Percentiles rank a stretch among this genome's conserved stretches.
Evolutionary conservation across 2,888 invertebrate species (phyloP).

Genomic region (Hecatera dysodea): DNA sequence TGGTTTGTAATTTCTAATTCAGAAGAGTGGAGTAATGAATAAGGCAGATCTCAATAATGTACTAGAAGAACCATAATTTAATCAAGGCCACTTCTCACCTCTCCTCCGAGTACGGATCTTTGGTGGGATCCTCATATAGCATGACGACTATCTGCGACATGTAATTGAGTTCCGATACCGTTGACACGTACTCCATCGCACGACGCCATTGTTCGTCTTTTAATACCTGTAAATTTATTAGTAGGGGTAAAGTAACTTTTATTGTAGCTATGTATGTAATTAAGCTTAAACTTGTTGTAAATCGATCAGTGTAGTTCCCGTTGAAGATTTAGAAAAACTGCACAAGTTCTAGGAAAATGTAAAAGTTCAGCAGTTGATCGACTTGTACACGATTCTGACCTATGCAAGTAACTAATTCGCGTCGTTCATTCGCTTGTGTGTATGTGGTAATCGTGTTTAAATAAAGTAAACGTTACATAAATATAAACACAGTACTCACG

Average conservation of each 20-base stretch:
- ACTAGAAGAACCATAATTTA: neutral
- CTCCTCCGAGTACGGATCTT: slow-evolving; percentile 97
- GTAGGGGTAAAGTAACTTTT: neutral
- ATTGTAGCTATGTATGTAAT: neutral
- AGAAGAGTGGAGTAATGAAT: neutral
- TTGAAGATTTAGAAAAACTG: too few relatives aligned
- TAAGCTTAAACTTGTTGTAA: too few relatives aligned
- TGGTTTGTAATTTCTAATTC: neutral
- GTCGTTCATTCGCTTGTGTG: too few relatives aligned
- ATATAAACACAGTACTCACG: slow-evolving; percentile 87
- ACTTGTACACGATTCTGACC: too few relatives aligned
- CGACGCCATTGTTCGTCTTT: slow-evolving; percentile 99
- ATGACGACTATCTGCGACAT: slow-evolving; percentile 99
- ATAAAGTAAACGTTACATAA: neutral
- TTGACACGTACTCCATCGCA: slow-evolving; percentile 99
- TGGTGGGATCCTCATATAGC: slow-evolving; percentile 99
- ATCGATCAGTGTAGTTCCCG: too few relatives aligned
- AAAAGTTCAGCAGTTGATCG: too few relatives aligned
- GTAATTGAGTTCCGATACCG: slow-evolving; percentile 99
- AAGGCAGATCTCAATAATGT: neutral
- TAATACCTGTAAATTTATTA: slow-evolving; percentile 87
- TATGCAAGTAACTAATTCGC: too few relatives aligned
- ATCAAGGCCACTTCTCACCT: slow-evolving; percentile 74
- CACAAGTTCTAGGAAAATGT: too few relatives aligned
- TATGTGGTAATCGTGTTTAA: too few relatives aligned